Evolutionary conservation across 2,797 vertebrate species (phyloP).

Genomic region (Oophaga sylvatica): DNA sequence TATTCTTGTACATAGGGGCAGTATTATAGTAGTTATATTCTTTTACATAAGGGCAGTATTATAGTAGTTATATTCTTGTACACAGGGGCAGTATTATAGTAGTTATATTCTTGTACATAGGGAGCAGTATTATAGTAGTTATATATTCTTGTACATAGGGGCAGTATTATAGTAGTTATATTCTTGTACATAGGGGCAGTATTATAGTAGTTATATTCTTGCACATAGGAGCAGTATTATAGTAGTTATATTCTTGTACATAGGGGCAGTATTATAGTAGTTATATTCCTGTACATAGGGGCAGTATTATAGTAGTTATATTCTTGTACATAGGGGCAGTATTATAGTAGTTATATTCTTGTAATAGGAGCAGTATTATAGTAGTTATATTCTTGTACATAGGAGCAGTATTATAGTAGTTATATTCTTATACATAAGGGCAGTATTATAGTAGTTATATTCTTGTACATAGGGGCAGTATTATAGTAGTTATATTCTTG

Average conservation of each 20-base stretch:
- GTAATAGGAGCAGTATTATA: not conserved
- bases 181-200: slow-evolving; percentile 7
- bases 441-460: slow-evolving; percentile 12
- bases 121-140: not conserved
- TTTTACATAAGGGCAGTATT: not conserved
- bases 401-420: not conserved
- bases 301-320: slow-evolving; percentile 9
- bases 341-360: slow-evolving; percentile 6
- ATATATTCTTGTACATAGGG: not conserved
- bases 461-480: slow-evolving; percentile 3
- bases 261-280: not conserved
- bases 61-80: slow-evolving; percentile 4
- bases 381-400: slow-evolving; percentile 22
- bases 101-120: not conserved
- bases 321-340: slow-evolving; percentile 7
- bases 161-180: slow-evolving; percentile 9
- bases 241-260: slow-evolving; percentile 22
- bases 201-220: slow-evolving; percentile 6
- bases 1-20: too few species aligned
- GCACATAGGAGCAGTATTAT: not conserved
- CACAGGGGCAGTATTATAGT: not conserved
- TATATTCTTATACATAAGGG: not conserved
- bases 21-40: slow-evolving; percentile 7
- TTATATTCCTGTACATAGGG: not conserved
- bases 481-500: slow-evolving; percentile 6